Evolutionary conservation across 2,797 vertebrate species (phyloP).

Genomic region (Astyanax mexicanus): DNA sequence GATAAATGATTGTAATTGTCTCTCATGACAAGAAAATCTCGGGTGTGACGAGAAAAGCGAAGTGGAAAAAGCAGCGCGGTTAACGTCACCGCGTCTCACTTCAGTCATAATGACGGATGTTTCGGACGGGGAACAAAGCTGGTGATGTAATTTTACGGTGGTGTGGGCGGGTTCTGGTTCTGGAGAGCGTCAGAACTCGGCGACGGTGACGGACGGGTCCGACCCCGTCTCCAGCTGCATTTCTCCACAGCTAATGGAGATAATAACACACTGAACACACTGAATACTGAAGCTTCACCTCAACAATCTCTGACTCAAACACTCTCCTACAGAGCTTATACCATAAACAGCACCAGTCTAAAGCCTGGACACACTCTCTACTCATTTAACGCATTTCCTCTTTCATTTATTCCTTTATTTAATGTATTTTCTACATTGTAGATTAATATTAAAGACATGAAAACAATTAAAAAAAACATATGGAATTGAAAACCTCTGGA

Average conservation of each 20-base stretch:
- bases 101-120: conserved; percentile 24
- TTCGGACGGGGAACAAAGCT: conserved; percentile 7
- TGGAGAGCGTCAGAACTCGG: conserved; percentile 15
- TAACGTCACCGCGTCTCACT: conserved; percentile 24
- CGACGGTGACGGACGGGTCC: conserved; percentile 19
- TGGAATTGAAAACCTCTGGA: too few species aligned
- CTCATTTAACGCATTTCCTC: too few species aligned
- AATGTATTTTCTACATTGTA: too few species aligned
- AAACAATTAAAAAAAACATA: too few species aligned
- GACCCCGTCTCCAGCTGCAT: background rate
- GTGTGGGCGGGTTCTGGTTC: background rate
- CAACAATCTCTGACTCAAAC: conserved; percentile 38
- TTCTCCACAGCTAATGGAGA: conserved; percentile 13
- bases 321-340: background rate
- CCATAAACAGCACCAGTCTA: too few species aligned
- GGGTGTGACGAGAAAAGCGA: background rate
- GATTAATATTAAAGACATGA: too few species aligned
- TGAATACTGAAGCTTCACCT: conserved; percentile 8
- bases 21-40: conserved; percentile 14
- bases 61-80: background rate
- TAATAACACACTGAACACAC: conserved; percentile 5
- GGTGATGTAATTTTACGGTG: conserved; percentile 15
- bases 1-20: background rate
- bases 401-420: too few species aligned
- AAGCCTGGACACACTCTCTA: too few species aligned